phyloP scores from a whole-genome alignment of 2,888 invertebrate species.

The Erynnis tages region DNA sequence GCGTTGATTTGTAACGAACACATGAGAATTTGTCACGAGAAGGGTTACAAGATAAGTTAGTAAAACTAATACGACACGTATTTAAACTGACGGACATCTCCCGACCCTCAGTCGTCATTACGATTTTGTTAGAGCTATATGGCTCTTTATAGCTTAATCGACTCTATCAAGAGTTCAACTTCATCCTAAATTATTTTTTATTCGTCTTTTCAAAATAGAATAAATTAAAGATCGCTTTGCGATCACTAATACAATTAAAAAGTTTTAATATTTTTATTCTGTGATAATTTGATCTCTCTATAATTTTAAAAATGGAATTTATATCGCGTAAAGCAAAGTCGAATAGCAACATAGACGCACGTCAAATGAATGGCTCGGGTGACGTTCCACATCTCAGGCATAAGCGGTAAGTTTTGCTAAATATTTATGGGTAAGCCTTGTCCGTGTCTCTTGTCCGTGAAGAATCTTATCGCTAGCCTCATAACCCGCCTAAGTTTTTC shows the following conservation, averaged over 20 bases:
- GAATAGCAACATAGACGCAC: constrained; percentile 55
- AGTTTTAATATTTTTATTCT: constrained; percentile 37
- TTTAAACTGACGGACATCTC: constrained; percentile 44
- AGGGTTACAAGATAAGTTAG: constrained; percentile 35
- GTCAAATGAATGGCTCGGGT: constrained; percentile 64
- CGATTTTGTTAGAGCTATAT: constrained; percentile 54
- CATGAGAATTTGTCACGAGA: constrained; percentile 29
- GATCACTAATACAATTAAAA: neutral
- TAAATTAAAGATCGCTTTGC: constrained; percentile 14
- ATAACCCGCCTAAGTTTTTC: too few relatives aligned
- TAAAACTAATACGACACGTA: constrained; percentile 32
- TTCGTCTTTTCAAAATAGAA: constrained; percentile 26
- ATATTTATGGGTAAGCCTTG: neutral
- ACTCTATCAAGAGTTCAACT: constrained; percentile 16
- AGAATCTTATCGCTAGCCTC: too few relatives aligned
- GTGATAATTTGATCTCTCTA: constrained; percentile 54
- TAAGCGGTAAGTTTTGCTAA: constrained; percentile 57
- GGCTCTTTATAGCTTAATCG: constrained; percentile 31
- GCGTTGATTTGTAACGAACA: too few relatives aligned
- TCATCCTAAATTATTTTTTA: constrained; percentile 31
- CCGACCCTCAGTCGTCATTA: constrained; percentile 66
- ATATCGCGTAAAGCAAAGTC: constrained; percentile 63
- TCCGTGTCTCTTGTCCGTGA: too few relatives aligned
- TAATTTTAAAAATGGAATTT: constrained; percentile 62
- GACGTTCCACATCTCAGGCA: constrained; percentile 39